A percentile compares a stretch with the other conserved stretches of the same genome.
These are phyloP conservation scores for Typhlomys cinereus DNA, from an alignment of 2,113 vertebrate species.

Conservation along the genomic window DNA sequence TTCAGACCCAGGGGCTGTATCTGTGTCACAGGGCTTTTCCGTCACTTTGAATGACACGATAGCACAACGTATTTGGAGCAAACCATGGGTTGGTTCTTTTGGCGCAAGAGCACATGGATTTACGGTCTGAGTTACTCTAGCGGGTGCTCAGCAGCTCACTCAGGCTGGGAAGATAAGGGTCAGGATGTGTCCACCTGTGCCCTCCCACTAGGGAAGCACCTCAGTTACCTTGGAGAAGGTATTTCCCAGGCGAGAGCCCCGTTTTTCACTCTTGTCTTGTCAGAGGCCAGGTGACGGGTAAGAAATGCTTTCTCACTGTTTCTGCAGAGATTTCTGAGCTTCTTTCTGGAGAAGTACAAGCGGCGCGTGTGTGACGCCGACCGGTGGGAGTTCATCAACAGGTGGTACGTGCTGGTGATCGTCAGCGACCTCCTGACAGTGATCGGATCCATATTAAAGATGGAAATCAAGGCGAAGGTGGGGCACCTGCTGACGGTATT, in stretches of 20 bases:
- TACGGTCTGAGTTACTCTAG: not conserved
- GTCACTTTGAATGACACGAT: not conserved
- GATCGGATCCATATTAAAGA: slow-evolving; percentile 95
- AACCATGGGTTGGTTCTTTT: not conserved
- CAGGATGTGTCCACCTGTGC: rapidly evolving
- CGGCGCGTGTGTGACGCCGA: slow-evolving; percentile 88
- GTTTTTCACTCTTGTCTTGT: not conserved
- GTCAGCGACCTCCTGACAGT: slow-evolving; percentile 95
- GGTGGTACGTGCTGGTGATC: slow-evolving; percentile 96
- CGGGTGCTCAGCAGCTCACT: not conserved
- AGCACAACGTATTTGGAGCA: not conserved
- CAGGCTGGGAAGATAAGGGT: not conserved
- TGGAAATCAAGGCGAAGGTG: slow-evolving; percentile 99
- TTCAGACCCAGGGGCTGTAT: too few relatives aligned
- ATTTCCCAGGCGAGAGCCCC: rapidly evolving
- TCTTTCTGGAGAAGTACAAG: slow-evolving; percentile 90
- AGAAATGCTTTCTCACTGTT: slow-evolving; percentile 65
- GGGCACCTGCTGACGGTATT: not conserved
- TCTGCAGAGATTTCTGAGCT: slow-evolving; percentile 92
- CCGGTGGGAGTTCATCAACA: slow-evolving; percentile 92
- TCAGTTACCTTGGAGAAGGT: not conserved
- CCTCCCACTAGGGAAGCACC: not conserved
- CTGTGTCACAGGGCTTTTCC: not conserved
- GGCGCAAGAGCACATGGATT: not conserved
- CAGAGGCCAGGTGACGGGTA: slow-evolving; percentile 43